Conservation (phyloP, 2,797 vertebrate genomes). For the Anolis apletophallus region DNA sequence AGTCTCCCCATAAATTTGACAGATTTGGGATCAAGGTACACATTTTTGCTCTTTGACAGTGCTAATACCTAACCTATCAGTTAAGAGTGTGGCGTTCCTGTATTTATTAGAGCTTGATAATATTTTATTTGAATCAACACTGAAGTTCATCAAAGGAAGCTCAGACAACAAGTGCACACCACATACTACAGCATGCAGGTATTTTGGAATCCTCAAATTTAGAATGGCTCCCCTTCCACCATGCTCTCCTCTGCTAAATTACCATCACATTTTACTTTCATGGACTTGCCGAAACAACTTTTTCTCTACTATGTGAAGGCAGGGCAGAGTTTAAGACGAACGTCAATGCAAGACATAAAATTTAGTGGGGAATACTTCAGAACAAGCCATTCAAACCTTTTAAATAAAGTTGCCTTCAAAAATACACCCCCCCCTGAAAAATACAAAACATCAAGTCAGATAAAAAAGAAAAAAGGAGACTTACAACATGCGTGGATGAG, state of each 20-base stretch:
- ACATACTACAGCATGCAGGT: neutral
- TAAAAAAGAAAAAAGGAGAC: constrained; percentile 61
- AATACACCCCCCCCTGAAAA: neutral
- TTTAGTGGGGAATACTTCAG: neutral
- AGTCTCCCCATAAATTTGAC: too few relatives aligned
- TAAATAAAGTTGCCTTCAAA: neutral
- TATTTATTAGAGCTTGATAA: neutral
- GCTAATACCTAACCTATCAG: too few relatives aligned
- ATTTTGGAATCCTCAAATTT: too few relatives aligned
- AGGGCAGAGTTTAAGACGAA: neutral
- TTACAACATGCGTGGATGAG: constrained; percentile 87
- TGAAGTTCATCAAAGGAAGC: neutral
- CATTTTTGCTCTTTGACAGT: too few relatives aligned
- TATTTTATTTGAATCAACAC: neutral
- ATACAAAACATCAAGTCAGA: neutral
- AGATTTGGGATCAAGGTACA: too few relatives aligned
- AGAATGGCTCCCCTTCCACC: too few relatives aligned
- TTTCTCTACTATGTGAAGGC: neutral
- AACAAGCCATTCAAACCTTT: neutral
- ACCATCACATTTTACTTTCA: neutral
- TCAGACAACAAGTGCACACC: neutral
- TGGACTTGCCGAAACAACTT: neutral
- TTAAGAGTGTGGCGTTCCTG: neutral
- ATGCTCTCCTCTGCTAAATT: neutral
- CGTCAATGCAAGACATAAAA: neutral